Evolutionary conservation across 2,113 vertebrate genomes (phyloP).

Genomic region (Xenopus laevis): DNA sequence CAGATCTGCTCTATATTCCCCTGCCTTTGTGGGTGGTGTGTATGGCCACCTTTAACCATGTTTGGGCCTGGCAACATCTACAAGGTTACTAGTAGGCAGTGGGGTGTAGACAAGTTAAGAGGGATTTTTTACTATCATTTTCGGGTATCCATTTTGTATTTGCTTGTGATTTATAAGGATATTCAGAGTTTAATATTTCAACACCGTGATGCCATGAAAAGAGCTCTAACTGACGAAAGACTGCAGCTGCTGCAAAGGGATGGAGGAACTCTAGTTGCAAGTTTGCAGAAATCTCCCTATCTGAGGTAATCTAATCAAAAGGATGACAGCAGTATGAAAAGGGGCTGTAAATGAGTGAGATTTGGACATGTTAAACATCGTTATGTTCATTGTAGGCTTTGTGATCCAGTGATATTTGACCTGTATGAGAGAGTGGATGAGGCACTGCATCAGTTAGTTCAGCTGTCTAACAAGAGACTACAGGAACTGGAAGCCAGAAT

Average conservation of each 20-base stretch:
- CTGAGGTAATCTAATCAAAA: constrained; percentile 50
- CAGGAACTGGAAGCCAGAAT: constrained; percentile 70
- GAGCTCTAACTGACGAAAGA: constrained; percentile 75
- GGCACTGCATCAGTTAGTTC: constrained; percentile 80
- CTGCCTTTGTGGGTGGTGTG: no score
- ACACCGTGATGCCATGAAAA: constrained; percentile 72
- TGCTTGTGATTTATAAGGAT: constrained; percentile 47
- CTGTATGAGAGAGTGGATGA: constrained; percentile 79
- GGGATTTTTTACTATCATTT: no score
- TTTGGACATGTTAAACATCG: constrained; percentile 24
- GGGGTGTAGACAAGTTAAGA: no score
- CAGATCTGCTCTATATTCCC: no score
- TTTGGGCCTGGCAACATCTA: no score
- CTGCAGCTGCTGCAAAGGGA: constrained; percentile 76
- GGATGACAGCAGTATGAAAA: background rate
- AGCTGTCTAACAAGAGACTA: constrained; percentile 76
- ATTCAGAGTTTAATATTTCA: constrained; percentile 64
- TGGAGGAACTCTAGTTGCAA: constrained; percentile 82
- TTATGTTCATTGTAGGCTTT: constrained; percentile 50
- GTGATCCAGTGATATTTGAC: constrained; percentile 52
- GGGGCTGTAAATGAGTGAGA: no score
- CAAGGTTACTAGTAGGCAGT: no score
- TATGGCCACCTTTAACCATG: no score
- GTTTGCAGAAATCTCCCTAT: constrained; percentile 60
- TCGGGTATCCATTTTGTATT: no score